phyloP scores from a whole-genome alignment of 2,888 invertebrate genomes.

The Cephus sareptanus region DNA sequence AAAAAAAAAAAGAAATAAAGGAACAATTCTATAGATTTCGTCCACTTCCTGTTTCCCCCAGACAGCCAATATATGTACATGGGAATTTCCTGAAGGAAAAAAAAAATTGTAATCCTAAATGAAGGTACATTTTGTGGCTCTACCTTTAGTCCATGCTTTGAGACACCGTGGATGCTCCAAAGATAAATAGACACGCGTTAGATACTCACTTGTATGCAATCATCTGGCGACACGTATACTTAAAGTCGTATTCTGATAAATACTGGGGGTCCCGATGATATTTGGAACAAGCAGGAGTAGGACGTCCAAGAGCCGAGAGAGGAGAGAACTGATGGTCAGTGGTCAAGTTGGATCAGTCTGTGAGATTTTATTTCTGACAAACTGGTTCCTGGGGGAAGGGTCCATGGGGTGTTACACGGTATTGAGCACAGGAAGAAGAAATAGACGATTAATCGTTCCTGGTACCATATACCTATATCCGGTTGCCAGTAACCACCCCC shows the following conservation, averaged over 20 bases:
- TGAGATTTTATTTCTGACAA: slow-evolving; percentile 58
- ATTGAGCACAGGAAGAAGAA: not conserved
- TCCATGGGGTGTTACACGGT: not conserved
- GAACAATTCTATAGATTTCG: not conserved
- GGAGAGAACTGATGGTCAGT: slow-evolving; percentile 26
- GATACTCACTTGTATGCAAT: not conserved
- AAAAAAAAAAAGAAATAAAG: not conserved
- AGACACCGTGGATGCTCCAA: not conserved
- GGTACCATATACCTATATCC: not conserved
- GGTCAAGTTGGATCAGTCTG: slow-evolving; percentile 27
- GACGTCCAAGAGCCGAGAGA: not conserved
- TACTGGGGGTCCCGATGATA: not conserved
- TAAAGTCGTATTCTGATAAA: not conserved
- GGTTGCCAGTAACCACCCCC: slow-evolving; percentile 20
- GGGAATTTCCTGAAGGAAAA: not conserved
- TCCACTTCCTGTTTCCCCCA: not conserved
- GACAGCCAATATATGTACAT: not conserved
- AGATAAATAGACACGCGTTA: not conserved
- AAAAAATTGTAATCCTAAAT: not conserved
- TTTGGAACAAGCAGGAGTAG: not conserved
- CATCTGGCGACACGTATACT: not conserved
- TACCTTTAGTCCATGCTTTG: not conserved
- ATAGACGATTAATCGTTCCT: slow-evolving; percentile 51
- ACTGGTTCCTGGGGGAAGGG: slow-evolving; percentile 45
- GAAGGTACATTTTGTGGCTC: not conserved